These are phyloP conservation scores for Bombylius discolor DNA, from an alignment of 2,888 invertebrate genomes.

Conservation along the genomic window DNA sequence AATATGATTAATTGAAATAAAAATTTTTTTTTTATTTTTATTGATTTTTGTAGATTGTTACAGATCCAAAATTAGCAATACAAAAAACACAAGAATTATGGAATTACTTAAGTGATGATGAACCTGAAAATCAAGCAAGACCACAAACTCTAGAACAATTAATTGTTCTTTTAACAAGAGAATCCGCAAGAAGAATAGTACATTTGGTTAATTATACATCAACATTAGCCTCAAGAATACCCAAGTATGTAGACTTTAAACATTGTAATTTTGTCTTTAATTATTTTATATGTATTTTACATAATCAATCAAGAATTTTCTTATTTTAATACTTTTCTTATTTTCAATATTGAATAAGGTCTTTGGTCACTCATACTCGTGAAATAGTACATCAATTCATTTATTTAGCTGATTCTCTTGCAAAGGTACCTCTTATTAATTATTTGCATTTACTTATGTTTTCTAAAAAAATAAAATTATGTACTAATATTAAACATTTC, in stretches of 20 bases:
- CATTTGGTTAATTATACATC: conserved; percentile 64
- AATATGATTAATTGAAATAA: too few relatives aligned
- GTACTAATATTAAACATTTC: too few relatives aligned
- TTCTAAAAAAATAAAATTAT: too few relatives aligned
- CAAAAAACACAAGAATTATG: conserved; percentile 62
- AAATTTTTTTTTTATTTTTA: too few relatives aligned
- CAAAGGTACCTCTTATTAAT: conserved; percentile 42
- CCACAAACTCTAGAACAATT: conserved; percentile 67
- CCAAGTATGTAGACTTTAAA: conserved; percentile 36
- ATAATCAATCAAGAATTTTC: background rate
- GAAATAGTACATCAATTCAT: conserved; percentile 45
- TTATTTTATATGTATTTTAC: background rate
- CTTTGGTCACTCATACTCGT: conserved; percentile 40
- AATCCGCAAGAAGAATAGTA: conserved; percentile 62
- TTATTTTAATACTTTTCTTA: background rate
- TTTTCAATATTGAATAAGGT: conserved; percentile 27
- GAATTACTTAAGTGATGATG: conserved; percentile 55
- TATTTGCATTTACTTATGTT: too few relatives aligned
- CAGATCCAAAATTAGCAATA: conserved; percentile 62
- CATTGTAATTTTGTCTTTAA: background rate
- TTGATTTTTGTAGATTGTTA: conserved; percentile 46
- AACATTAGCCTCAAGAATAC: conserved; percentile 43
- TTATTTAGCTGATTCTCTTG: conserved; percentile 46
- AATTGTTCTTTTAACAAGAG: conserved; percentile 60
- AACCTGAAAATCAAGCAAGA: conserved; percentile 74